Evolutionary conservation across 2,797 vertebrate species (phyloP), one percentile per base, ranked within the genome.

Genomic region (Pangasius sanitwongsei): DNA sequence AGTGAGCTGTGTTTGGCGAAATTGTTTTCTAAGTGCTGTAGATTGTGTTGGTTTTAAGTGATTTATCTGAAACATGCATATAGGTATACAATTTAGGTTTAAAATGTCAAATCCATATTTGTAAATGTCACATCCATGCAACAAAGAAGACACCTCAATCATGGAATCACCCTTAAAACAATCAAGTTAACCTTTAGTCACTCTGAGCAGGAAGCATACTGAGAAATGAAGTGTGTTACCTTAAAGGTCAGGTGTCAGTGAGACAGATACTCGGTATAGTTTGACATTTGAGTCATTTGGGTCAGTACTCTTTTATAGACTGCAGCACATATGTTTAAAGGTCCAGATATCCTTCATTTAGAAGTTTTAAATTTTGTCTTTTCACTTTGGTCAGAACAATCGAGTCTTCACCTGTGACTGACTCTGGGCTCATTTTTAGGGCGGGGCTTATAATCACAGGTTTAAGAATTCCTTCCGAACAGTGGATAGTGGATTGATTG

Each of bases 251-350:
- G 48, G 65, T 53, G 63, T 69, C 83, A 31, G 48, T 53, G 63
- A 69, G 63, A 85, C 65, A 34, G 63, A 70, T 85, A 12, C 65
- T 31, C 0, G n/a, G 44, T 23, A 65, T 4, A 31, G 41, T 84
- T 84, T 53, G 83, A 85, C 83, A 34, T 69, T 53, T 85, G 63
- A 69, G n/a, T 85, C 83, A 85, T 69, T 69, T 85, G 28, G 18
- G 28, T n/a, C 28, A 1, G 41, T 18, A 25, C 0, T 28, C 13
- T 84, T 67, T 53, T 20, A 85, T 50, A 65, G 28, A 69, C 63
- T 50, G 5, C 5, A 25, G 9, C 61, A 48, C 59, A n/a, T 6
- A 31, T 18, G 37, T 15, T 2, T 48, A 23, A 69, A 23, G 70
- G 48, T 70, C 48, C 20, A 85, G 28, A 53, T 9, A 34, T 18